Evolutionary conservation across 1,140 invertebrate genomes (phyloP).

Genomic region (Sipha flava): DNA sequence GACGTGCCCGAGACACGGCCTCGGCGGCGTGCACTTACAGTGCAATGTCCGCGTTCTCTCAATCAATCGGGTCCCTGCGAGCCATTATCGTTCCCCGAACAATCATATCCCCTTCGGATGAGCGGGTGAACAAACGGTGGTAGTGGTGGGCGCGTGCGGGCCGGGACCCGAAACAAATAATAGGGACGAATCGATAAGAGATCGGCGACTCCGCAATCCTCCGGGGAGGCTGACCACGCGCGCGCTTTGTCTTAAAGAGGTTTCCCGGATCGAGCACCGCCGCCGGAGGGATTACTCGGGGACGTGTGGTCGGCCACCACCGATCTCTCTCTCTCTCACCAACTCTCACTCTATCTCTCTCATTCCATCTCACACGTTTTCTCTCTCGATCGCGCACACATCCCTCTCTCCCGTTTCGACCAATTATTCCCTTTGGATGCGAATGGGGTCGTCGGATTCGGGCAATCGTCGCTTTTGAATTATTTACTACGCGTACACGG

Average conservation of each 20-base stretch:
- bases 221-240: neutral
- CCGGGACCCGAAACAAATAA: conserved; percentile 5
- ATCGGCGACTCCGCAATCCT: conserved; percentile 22
- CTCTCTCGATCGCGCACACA: neutral
- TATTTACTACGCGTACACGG: neutral
- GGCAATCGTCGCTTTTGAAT: conserved; percentile 25
- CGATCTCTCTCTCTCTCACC: neutral
- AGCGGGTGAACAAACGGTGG: neutral
- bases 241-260: conserved; percentile 29
- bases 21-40: neutral
- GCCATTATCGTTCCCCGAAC: conserved; percentile 31
- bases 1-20: neutral
- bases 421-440: conserved; percentile 22
- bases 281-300: conserved; percentile 23
- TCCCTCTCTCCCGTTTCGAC: neutral
- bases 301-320: neutral
- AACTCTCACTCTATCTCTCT: neutral
- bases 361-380: neutral
- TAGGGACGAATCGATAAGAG: conserved; percentile 32
- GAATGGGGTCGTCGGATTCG: neutral
- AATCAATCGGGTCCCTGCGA: neutral
- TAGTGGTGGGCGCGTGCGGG: neutral
- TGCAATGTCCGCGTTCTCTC: neutral
- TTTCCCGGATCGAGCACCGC: neutral
- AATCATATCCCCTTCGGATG: neutral